These are phyloP conservation scores for Rhyacophila brunnea DNA, from an alignment of 1,140 invertebrate genomes.

Conservation along the genomic window DNA sequence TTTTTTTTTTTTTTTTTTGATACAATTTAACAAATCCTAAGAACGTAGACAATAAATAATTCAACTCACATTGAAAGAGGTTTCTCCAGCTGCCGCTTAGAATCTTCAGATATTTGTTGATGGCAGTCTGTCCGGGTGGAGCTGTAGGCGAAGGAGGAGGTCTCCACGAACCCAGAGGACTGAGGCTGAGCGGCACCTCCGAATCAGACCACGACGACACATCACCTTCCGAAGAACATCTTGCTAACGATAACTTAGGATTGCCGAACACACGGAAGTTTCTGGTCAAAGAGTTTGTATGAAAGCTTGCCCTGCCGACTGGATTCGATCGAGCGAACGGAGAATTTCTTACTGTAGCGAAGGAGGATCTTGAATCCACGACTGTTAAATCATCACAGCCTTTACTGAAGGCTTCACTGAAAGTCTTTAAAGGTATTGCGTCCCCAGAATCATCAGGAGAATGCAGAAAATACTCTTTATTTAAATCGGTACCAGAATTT, in stretches of 20 bases:
- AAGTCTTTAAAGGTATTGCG: slow-evolving; percentile 48
- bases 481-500: slow-evolving; percentile 3
- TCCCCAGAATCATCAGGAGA: slow-evolving; percentile 40
- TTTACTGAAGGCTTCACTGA: slow-evolving; percentile 42
- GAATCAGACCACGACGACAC: slow-evolving; percentile 40
- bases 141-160: not conserved
- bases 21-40: not conserved
- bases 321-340: slow-evolving; percentile 32
- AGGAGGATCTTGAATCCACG: slow-evolving; percentile 40
- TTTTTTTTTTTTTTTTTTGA: no score
- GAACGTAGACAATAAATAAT: slow-evolving; percentile 4
- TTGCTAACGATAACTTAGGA: slow-evolving; percentile 45
- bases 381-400: slow-evolving; percentile 28
- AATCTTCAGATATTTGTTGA: slow-evolving; percentile 60
- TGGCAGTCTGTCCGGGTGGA: slow-evolving; percentile 46
- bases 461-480: slow-evolving; percentile 30
- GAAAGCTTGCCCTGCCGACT: slow-evolving; percentile 27
- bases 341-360: slow-evolving; percentile 49
- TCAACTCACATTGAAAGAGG: slow-evolving; percentile 62
- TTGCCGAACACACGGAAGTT: slow-evolving; percentile 48
- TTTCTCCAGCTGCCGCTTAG: slow-evolving; percentile 65
- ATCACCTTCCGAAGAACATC: slow-evolving; percentile 55
- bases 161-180: slow-evolving; percentile 30
- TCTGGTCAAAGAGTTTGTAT: slow-evolving; percentile 41
- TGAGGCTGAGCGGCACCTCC: slow-evolving; percentile 29